Base-by-base conservation (phyloP, 2,113 vertebrate genomes). In the Tapirus terrestris region DNA sequence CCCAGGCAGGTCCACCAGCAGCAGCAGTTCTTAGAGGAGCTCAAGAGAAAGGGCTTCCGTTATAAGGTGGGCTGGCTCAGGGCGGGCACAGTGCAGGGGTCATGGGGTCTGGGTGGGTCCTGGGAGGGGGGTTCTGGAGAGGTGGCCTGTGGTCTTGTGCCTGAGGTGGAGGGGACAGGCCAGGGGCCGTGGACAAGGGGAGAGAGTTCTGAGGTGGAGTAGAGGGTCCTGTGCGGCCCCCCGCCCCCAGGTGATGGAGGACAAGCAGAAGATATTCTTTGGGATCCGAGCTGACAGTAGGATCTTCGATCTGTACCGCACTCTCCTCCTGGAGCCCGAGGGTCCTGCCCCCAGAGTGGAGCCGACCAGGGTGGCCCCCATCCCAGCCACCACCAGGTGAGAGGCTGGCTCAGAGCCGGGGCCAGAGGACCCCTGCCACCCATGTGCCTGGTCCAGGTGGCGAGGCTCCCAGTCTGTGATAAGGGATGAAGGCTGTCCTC, bases 271-370 rank as follows among this genome's bases (percentile, higher is more conserved):
- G 96, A 86, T 99, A 0, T 99, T 99, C 94, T 99, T 98, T 0
- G 99, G 99, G 2, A 81, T 99, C 53, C 98, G 98, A 77, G 99
- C 99, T 18, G 98, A 99, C 0, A 72, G 2, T 5, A 90, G 98
- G 3, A 80, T 99, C 61, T 99, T 99, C 92, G 90, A 63, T 27
- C 99, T 99, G 92, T 99, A 99, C 97, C 96, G 98, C 61, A 96
- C 97, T 48, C 99, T 99, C 23, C 98, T 99, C 53, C 96, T 97
- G 84, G 99, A 99, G 9, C 98, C 99, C 0, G 97, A 99, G 81
- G 96, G 97, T 18, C 56, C 48, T 1, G 14, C 0, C 2, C 11
- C 53, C 23, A 6, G 17, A 0, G 21, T 0, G 25, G 9, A 39
- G 53, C 25, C 10, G 0, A 3, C 21, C 8, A 17, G 4, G 8